Evolutionary conservation across 2,888 invertebrate genomes (phyloP).

Genomic region (Scaptomyza caliginosa): DNA sequence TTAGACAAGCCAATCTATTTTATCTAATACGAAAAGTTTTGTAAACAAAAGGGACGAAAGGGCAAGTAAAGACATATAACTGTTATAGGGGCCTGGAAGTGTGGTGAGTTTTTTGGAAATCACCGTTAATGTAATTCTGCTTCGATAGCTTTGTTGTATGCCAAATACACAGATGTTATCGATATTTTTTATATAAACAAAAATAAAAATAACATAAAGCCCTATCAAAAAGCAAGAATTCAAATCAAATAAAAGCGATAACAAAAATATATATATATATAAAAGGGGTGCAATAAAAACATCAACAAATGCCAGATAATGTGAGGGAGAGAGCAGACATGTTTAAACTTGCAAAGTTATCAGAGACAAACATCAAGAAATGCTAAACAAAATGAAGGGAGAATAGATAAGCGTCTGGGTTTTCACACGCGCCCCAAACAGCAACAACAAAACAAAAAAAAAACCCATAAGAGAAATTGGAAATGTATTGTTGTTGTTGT

Average conservation of each 20-base stretch:
- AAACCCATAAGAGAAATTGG: background rate
- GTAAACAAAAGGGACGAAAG: background rate
- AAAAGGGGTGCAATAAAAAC: constrained; percentile 33
- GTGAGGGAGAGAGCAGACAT: constrained; percentile 30
- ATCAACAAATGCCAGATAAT: constrained; percentile 42
- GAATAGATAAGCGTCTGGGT: constrained; percentile 41
- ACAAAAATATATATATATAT: constrained; percentile 1
- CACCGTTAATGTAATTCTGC: background rate
- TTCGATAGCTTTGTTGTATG: too few species aligned
- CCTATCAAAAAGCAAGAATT: constrained; percentile 12
- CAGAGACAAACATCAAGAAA: constrained; percentile 22
- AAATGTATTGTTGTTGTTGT: constrained; percentile 11
- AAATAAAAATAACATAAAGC: background rate
- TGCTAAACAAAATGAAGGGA: constrained; percentile 8
- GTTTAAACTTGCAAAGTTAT: constrained; percentile 43
- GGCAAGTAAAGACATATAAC: background rate
- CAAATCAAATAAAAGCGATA: constrained; percentile 22
- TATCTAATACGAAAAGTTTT: background rate
- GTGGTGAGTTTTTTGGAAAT: background rate
- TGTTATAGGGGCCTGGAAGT: background rate
- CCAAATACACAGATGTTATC: background rate
- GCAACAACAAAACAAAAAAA: background rate
- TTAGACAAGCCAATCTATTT: background rate
- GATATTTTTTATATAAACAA: too few species aligned
- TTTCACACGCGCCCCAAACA: constrained; percentile 34